Evolutionary conservation across 1,140 invertebrate species (phyloP).

Genomic region (Drosophila ohnishii): DNA sequence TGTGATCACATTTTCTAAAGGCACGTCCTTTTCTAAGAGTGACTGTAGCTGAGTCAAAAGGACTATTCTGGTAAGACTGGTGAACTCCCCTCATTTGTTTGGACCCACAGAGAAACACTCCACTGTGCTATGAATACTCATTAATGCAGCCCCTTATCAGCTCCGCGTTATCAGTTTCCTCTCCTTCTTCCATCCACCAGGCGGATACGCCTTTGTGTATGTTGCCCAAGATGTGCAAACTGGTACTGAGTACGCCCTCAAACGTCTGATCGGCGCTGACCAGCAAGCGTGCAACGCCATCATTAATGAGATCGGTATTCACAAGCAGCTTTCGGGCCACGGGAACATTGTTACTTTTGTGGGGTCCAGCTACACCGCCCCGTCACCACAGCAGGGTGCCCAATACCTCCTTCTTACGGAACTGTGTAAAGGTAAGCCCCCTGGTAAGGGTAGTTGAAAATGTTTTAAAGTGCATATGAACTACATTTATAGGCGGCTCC

Average conservation of each 20-base stretch:
- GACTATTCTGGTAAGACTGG: background rate
- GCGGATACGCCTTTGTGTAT: slow-evolving; percentile 97
- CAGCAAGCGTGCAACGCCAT: slow-evolving; percentile 90
- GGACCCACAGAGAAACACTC: background rate
- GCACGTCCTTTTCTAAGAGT: background rate
- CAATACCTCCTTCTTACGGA: slow-evolving; percentile 90
- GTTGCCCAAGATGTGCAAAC: slow-evolving; percentile 93
- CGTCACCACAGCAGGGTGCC: slow-evolving; percentile 86
- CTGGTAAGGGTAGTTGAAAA: too few species aligned
- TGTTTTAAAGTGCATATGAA: background rate
- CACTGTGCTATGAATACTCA: background rate
- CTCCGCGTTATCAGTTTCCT: slow-evolving; percentile 49
- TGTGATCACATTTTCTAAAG: slow-evolving; percentile 1
- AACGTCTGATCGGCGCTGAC: slow-evolving; percentile 91
- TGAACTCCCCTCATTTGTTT: slow-evolving; percentile 3
- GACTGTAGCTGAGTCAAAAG: background rate
- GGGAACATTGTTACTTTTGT: slow-evolving; percentile 92
- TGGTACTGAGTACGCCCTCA: slow-evolving; percentile 95
- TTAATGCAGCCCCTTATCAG: slow-evolving; percentile 47
- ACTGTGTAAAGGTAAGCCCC: slow-evolving; percentile 85
- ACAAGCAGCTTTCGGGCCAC: slow-evolving; percentile 91
- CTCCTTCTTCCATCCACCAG: slow-evolving; percentile 84
- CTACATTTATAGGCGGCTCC: slow-evolving; percentile 86
- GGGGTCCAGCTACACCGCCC: slow-evolving; percentile 88
- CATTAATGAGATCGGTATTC: slow-evolving; percentile 90